Percentiles rank a stretch among this genome's conserved stretches.
These are phyloP conservation scores for Nycticebus coucang DNA, from an alignment of 2,113 vertebrate genomes.

Conservation along the genomic window DNA sequence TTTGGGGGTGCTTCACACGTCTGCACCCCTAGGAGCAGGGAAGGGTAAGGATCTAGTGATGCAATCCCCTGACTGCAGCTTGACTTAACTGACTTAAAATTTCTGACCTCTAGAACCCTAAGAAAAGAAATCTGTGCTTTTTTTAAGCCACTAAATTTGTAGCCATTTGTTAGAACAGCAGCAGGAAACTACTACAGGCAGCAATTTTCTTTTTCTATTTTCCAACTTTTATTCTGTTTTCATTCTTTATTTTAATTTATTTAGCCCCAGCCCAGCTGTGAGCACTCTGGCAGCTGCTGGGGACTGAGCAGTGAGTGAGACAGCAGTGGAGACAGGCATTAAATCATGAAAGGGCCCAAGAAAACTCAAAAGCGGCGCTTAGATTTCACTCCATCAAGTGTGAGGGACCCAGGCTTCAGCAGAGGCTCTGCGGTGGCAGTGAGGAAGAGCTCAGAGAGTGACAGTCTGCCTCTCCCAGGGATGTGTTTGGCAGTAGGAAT, in stretches of 20 bases:
- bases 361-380: background rate
- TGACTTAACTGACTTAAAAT: background rate
- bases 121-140: background rate
- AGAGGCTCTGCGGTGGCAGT: background rate
- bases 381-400: background rate
- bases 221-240: background rate
- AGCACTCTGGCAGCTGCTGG: background rate
- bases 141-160: background rate
- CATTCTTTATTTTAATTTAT: background rate
- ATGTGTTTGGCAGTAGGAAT: background rate
- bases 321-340: background rate
- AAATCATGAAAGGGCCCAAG: background rate
- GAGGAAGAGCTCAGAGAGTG: background rate
- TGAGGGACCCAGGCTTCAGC: background rate
- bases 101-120: background rate
- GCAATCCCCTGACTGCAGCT: background rate
- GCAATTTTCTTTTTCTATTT: background rate
- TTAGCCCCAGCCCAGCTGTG: background rate
- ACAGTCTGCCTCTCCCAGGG: background rate
- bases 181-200: background rate
- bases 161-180: background rate
- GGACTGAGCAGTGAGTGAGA: background rate
- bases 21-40: background rate
- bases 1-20: background rate
- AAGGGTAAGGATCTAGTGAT: background rate